Evolutionary conservation across 1,140 invertebrate species (phyloP).

Genomic region (Triops longicaudatus): DNA sequence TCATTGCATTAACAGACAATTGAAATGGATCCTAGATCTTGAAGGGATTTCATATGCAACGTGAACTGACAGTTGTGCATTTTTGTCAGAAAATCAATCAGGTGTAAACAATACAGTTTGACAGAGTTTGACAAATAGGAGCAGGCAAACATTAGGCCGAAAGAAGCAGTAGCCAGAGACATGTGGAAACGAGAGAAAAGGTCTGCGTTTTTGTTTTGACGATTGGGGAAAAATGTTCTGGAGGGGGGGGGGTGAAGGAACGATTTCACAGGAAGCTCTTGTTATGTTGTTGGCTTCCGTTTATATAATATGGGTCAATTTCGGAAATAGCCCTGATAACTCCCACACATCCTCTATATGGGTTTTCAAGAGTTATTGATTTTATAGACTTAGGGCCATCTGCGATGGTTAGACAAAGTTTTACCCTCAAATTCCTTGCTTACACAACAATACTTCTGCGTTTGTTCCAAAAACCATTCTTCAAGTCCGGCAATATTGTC

Average conservation of each 20-base stretch:
- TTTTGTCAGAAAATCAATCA: background rate
- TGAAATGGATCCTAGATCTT: background rate
- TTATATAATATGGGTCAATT: slow-evolving; percentile 13
- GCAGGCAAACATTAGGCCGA: background rate
- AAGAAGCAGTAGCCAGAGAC: background rate
- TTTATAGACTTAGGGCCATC: slow-evolving; percentile 9
- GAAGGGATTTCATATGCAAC: background rate
- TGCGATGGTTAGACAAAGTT: background rate
- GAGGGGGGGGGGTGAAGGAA: background rate
- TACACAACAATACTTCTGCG: background rate
- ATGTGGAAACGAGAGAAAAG: slow-evolving; percentile 6
- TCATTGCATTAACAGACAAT: background rate
- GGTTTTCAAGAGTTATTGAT: slow-evolving; percentile 8
- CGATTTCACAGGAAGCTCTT: slow-evolving; percentile 11
- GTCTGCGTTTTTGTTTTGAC: background rate
- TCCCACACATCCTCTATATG: background rate
- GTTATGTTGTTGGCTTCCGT: slow-evolving; percentile 10
- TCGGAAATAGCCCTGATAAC: background rate
- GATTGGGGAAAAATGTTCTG: background rate
- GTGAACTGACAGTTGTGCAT: background rate
- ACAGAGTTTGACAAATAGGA: slow-evolving; percentile 7
- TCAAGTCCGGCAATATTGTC: background rate
- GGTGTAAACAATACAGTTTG: slow-evolving; percentile 3
- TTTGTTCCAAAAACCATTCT: background rate
- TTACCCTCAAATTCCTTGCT: background rate